These are phyloP conservation scores for Oophaga sylvatica DNA, from an alignment of 2,797 vertebrate species.

Conservation along the genomic window DNA sequence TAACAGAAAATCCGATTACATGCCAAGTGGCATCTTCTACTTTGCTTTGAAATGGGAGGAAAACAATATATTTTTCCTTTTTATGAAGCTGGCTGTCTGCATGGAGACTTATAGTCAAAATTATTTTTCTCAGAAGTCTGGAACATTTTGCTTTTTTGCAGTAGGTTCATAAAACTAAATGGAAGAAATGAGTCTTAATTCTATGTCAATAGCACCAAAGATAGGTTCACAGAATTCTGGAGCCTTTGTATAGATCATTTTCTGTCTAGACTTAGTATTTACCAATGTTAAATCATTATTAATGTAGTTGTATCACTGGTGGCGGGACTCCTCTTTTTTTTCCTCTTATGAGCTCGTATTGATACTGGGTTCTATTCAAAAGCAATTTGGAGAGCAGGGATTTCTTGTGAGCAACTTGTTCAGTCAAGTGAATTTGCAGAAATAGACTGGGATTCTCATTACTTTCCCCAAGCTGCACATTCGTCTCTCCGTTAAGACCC, in stretches of 20 bases:
- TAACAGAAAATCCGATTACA: constrained; percentile 25
- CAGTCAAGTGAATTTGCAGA: constrained; percentile 60
- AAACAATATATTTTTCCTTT: neutral
- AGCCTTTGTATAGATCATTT: constrained; percentile 62
- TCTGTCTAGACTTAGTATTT: constrained; percentile 62
- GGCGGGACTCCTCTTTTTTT: constrained; percentile 32
- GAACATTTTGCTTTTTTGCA: constrained; percentile 33
- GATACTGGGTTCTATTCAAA: constrained; percentile 60
- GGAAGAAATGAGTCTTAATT: constrained; percentile 46
- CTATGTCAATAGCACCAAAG: constrained; percentile 53
- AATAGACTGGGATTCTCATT: constrained; percentile 54
- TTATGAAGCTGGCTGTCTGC: constrained; percentile 23
- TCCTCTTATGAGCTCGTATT: constrained; percentile 42
- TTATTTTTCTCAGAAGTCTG: constrained; percentile 40
- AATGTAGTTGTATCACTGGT: constrained; percentile 57
- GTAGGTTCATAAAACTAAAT: constrained; percentile 52
- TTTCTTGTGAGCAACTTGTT: constrained; percentile 48
- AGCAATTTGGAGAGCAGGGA: constrained; percentile 39
- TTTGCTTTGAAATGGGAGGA: constrained; percentile 19
- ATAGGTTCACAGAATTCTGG: constrained; percentile 54
- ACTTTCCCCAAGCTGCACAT: constrained; percentile 48
- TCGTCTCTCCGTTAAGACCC: constrained; percentile 49
- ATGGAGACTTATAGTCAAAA: constrained; percentile 44
- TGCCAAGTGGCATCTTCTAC: constrained; percentile 46
- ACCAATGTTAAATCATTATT: constrained; percentile 61